These are phyloP conservation scores for Chaetophractus vellerosus DNA, from an alignment of 2,797 vertebrate species.

Conservation along the genomic window DNA sequence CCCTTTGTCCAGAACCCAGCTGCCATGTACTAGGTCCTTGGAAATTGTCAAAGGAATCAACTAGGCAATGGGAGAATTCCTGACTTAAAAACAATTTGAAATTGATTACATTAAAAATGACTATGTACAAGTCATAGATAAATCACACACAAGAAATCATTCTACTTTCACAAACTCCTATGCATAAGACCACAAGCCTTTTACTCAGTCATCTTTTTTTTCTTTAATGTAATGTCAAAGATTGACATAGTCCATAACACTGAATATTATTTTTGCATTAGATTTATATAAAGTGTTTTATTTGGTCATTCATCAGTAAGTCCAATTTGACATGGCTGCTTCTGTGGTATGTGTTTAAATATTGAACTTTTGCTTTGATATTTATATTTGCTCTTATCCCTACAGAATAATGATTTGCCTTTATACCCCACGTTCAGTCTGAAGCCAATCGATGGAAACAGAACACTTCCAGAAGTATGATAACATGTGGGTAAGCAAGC, in stretches of 20 bases:
- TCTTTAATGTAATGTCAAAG: conserved; percentile 14
- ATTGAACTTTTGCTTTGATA: conserved; percentile 55
- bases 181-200: background rate
- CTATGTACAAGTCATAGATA: background rate
- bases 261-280: conserved; percentile 34
- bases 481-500: background rate
- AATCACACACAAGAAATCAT: background rate
- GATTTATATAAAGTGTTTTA: background rate
- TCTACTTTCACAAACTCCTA: background rate
- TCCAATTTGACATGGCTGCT: conserved; percentile 11
- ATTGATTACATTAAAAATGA: conserved; percentile 62
- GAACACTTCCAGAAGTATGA: background rate
- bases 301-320: conserved; percentile 61
- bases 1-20: background rate
- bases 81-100: conserved; percentile 71
- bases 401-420: conserved; percentile 53
- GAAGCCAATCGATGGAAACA: background rate
- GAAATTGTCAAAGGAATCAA: conserved; percentile 64
- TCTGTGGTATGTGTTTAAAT: conserved; percentile 18
- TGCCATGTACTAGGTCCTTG: background rate
- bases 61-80: conserved; percentile 77
- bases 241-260: conserved; percentile 27
- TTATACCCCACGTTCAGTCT: background rate
- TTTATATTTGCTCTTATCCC: conserved; percentile 26
- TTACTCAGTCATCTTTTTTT: background rate